These are phyloP conservation scores for Conus canariensis DNA, from an alignment of 2,888 invertebrate genomes.

Conservation along the genomic window DNA sequence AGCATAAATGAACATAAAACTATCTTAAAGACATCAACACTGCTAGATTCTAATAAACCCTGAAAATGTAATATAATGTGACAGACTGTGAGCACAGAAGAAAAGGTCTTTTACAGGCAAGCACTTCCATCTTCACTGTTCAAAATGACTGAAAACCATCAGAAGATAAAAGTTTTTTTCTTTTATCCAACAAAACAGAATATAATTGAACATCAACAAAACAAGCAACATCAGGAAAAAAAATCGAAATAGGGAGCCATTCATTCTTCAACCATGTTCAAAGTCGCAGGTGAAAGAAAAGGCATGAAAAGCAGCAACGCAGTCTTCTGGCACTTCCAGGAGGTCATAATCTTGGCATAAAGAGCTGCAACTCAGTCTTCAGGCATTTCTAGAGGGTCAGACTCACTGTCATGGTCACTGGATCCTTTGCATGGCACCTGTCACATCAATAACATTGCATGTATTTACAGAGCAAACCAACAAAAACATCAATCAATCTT, in stretches of 20 bases:
- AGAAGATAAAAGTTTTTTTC: no score
- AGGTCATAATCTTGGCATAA: not conserved
- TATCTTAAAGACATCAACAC: no score
- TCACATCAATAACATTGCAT: not conserved
- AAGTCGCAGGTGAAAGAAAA: not conserved
- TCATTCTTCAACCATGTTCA: no score
- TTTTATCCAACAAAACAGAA: no score
- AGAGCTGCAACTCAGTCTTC: not conserved
- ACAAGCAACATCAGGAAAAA: not conserved
- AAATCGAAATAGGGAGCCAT: not conserved
- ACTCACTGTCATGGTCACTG: not conserved
- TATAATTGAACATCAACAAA: not conserved
- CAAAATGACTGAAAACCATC: no score
- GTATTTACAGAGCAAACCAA: not conserved
- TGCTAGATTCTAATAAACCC: no score
- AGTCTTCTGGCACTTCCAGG: conserved; percentile 17
- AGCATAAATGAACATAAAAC: no score
- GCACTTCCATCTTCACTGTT: no score
- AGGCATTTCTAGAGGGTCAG: not conserved
- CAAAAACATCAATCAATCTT: no score
- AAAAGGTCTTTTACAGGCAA: no score
- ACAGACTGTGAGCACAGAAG: no score
- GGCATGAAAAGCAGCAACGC: not conserved
- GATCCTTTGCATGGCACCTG: not conserved
- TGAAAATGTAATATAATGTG: no score